A percentile compares a stretch with the other conserved stretches of the same genome.
phyloP scores from a whole-genome alignment of 2,113 vertebrate species.

The Ramphastos sulfuratus region DNA sequence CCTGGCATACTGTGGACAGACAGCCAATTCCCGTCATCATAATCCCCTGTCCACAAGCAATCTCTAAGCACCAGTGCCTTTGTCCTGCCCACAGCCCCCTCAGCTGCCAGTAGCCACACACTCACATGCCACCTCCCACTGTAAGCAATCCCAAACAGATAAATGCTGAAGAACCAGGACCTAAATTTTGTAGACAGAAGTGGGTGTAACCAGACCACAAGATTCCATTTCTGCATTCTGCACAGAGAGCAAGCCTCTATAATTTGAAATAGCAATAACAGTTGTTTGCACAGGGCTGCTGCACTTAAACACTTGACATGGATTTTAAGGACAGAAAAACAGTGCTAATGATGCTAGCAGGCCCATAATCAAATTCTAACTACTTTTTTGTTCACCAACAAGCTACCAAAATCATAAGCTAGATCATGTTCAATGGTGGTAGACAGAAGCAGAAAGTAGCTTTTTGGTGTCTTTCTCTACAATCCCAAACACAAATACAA shows the following conservation, averaged over 20 bases:
- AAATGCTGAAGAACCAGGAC: not conserved
- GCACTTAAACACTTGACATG: not conserved
- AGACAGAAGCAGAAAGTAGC: not conserved
- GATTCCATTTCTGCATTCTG: not conserved
- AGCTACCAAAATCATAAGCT: not conserved
- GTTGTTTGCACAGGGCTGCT: not conserved
- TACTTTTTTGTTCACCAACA: not conserved
- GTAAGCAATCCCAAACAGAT: accelerated
- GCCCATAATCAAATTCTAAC: not conserved
- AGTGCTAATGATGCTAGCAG: not conserved
- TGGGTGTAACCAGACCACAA: not conserved
- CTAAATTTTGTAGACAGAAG: not conserved
- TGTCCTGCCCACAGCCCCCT: not conserved
- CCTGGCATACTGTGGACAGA: accelerated
- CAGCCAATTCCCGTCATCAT: not conserved
- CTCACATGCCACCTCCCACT: accelerated
- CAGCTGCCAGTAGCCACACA: not conserved
- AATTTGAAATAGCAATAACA: not conserved
- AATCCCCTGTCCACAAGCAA: not conserved
- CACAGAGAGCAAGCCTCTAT: not conserved
- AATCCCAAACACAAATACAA: no score
- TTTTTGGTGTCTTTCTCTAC: not conserved
- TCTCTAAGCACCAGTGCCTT: not conserved
- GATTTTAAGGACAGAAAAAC: not conserved
- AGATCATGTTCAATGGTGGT: not conserved